phyloP scores from a whole-genome alignment of 2,797 vertebrate genomes.

The Characodon lateralis region DNA sequence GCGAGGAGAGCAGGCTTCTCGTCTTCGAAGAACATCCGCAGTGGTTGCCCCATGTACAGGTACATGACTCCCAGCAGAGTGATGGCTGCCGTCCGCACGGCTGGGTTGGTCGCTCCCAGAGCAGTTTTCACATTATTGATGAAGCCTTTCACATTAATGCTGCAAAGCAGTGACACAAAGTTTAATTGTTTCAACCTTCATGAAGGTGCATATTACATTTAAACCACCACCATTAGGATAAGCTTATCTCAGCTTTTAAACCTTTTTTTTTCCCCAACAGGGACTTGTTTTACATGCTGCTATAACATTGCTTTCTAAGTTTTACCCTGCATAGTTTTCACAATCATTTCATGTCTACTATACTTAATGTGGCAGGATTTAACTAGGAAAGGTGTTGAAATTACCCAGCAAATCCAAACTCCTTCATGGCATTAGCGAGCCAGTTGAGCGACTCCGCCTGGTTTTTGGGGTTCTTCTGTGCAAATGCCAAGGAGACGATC shows the following conservation, averaged over 20 bases:
- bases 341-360: background rate
- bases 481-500: constrained; percentile 92
- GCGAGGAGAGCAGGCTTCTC: constrained; percentile 95
- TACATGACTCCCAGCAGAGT: constrained; percentile 94
- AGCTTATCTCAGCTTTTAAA: background rate
- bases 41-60: constrained; percentile 93
- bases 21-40: constrained; percentile 98
- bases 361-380: background rate
- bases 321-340: background rate
- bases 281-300: background rate
- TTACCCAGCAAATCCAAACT: constrained; percentile 97
- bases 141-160: constrained; percentile 96
- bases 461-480: constrained; percentile 99
- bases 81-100: constrained; percentile 92
- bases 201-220: background rate
- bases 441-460: constrained; percentile 96
- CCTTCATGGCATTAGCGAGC: constrained; percentile 96
- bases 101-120: constrained; percentile 95
- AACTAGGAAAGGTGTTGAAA: background rate
- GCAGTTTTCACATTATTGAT: constrained; percentile 98
- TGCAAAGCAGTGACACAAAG: constrained; percentile 52
- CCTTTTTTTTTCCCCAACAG: background rate
- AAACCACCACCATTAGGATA: background rate
- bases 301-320: background rate
- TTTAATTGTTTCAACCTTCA: background rate